Evolutionary conservation across 2,113 vertebrate species (phyloP), one percentile per base, ranked within the genome.

Genomic region (Lepus americanus): DNA sequence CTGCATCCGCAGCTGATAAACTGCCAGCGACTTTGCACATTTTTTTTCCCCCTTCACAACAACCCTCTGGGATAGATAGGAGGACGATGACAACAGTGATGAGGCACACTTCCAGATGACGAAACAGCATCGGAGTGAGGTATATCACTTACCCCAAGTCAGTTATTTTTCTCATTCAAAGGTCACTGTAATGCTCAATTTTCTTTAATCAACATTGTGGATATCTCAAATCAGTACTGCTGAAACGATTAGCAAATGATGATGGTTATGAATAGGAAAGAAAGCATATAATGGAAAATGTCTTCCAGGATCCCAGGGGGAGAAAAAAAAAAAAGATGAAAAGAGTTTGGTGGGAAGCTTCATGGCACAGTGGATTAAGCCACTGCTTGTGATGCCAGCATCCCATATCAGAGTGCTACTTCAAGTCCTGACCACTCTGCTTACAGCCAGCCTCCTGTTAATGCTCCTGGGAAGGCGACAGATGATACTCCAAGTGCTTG

Each of bases 91-190:
- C 25, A 14, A 12, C 19, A 53, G 17, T 1, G 29, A n/a, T 51
- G 36, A 39, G 86, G 44, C 31, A 74, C 27, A 29, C 36, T 91
- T 95, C 72, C 7, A 87, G 51, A 61, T 36, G 72, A 73, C 89
- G 61, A 4, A 74, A 61, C 20, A 59, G 53, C n/a, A 20, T 51
- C 76, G 78, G 72, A 88, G 17, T 63, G 23, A 86, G 89, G 20
- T 63, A 10, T 77, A 25, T 74, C 88, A 29, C n/a, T n/a, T n/a
- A n/a, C 5, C 73, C 13, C 36, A 83, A 69, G 78, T 82, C 80
- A 59, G 25, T 85, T 63, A 8, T 76, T 76, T 70, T 31, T 83
- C 89, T 84, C 22, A 64, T 27, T 85, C 78, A 20, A 80, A 94
- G 81, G 33, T 3, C 86, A 87, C 29, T 66, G 9, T 39, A 27